Conservation (phyloP, 2,113 vertebrate genomes). For the Silurus meridionalis region DNA sequence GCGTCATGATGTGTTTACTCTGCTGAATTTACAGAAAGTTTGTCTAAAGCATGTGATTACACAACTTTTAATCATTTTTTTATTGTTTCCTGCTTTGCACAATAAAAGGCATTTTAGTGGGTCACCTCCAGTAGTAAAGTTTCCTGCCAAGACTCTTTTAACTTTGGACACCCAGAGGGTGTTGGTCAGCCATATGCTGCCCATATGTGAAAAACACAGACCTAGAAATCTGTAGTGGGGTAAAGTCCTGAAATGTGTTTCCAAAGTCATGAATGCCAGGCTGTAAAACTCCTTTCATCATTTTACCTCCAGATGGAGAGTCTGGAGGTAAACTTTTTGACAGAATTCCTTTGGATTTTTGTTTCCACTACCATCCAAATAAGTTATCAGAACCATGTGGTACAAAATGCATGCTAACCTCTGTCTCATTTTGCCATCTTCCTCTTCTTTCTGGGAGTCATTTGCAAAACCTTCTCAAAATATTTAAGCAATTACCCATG, state of each 20-base stretch:
- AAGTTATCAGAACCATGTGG: background rate
- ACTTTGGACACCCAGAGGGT: conserved; percentile 17
- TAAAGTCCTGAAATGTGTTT: conserved; percentile 29
- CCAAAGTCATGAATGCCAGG: conserved; percentile 17
- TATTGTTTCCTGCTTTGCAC: conserved; percentile 39
- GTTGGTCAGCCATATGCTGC: conserved; percentile 38
- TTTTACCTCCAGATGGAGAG: conserved; percentile 24
- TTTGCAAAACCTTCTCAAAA: background rate
- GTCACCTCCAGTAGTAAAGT: conserved; percentile 13
- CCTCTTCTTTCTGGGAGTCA: background rate
- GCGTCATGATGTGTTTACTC: background rate
- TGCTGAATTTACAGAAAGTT: conserved; percentile 18
- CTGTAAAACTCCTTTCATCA: conserved; percentile 39
- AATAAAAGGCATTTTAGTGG: conserved; percentile 33
- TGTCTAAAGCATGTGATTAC: conserved; percentile 28
- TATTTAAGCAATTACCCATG: background rate
- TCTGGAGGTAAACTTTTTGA: background rate
- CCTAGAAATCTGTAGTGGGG: conserved; percentile 27
- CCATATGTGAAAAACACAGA: conserved; percentile 41
- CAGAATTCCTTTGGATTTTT: conserved; percentile 13
- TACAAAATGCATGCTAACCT: background rate
- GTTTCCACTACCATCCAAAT: background rate
- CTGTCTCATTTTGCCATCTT: background rate
- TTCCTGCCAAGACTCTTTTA: conserved; percentile 13
- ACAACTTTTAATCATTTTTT: conserved; percentile 26